Evolutionary conservation across 2,113 vertebrate species (phyloP).

Genomic region (Potamarius usumacintae): DNA sequence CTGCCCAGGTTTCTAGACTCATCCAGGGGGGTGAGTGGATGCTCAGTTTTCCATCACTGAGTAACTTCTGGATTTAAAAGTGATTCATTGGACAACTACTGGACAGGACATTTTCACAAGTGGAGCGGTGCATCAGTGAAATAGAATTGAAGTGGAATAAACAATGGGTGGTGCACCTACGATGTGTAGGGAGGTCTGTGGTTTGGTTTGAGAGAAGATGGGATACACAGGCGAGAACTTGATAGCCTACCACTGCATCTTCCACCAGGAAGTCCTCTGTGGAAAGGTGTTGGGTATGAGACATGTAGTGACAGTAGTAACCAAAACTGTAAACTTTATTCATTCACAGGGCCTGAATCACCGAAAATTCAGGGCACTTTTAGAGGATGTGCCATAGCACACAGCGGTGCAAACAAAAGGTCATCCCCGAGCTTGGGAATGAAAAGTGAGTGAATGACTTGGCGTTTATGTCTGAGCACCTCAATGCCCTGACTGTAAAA

Average conservation of each 20-base stretch:
- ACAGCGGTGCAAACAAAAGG: neutral
- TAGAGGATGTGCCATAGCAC: neutral
- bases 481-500: neutral
- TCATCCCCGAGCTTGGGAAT: neutral
- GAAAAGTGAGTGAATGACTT: neutral
- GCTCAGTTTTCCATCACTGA: neutral
- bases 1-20: neutral
- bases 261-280: conserved; percentile 1
- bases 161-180: neutral
- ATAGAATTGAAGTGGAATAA: neutral
- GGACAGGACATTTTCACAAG: neutral
- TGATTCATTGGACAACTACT: neutral
- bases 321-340: neutral
- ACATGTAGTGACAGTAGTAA: neutral
- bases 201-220: neutral
- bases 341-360: neutral
- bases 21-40: neutral
- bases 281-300: neutral
- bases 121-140: neutral
- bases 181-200: neutral
- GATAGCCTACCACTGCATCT: neutral
- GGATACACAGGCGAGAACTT: neutral
- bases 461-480: neutral
- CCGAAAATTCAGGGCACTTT: neutral
- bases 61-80: neutral